Conservation (phyloP, 37 sponge, comb jelly and placozoan genomes). For the Bolinopsis microptera region DNA sequence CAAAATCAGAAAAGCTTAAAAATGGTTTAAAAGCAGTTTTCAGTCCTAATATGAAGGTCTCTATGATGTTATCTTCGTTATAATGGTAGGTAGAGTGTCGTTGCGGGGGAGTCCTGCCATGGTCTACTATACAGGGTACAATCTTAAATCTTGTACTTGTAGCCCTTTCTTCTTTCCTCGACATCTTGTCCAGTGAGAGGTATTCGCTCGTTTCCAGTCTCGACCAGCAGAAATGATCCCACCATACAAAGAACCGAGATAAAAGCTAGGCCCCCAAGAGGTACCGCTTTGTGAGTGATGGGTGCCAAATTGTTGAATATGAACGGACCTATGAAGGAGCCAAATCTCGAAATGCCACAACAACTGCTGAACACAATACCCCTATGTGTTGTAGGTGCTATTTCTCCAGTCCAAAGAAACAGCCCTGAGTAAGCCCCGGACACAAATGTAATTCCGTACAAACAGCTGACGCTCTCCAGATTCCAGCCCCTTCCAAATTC, state of each 20-base stretch:
- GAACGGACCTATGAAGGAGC: slow-evolving; percentile 32
- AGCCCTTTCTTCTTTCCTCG: not conserved
- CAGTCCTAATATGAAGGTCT: too few relatives aligned
- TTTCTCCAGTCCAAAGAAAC: slow-evolving; percentile 2
- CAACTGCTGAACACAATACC: not conserved
- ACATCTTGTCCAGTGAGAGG: slow-evolving; percentile 1
- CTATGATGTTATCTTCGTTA: too few relatives aligned
- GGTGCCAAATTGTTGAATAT: not conserved
- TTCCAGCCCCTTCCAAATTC: not conserved
- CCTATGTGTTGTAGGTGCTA: slow-evolving; percentile 9
- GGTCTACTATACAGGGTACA: too few relatives aligned
- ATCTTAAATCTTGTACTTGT: too few relatives aligned
- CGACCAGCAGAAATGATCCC: not conserved
- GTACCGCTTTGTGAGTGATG: too few relatives aligned
- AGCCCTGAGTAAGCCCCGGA: not conserved
- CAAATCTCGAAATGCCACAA: not conserved
- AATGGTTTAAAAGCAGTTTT: too few relatives aligned
- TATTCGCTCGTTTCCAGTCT: not conserved
- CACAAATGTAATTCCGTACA: not conserved
- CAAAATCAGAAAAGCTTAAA: too few relatives aligned
- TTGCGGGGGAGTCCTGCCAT: too few relatives aligned
- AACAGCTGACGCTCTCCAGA: not conserved
- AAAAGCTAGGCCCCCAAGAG: not conserved
- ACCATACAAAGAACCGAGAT: not conserved
- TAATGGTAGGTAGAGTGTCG: too few relatives aligned